Evolutionary conservation across 2,113 vertebrate genomes (phyloP).

Genomic region (Gambusia affinis): DNA sequence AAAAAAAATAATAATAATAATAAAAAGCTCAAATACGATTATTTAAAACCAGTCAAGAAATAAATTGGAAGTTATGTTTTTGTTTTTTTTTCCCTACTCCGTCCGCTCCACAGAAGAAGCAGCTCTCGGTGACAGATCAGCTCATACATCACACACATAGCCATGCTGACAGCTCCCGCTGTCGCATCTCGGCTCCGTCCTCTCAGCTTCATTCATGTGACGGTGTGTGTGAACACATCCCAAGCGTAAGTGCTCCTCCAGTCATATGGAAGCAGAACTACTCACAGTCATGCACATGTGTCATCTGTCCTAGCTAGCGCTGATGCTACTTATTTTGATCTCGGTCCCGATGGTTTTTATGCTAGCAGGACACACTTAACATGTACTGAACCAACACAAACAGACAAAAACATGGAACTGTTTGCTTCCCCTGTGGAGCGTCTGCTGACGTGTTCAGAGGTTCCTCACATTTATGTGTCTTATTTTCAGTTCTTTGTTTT

Average conservation of each 20-base stretch:
- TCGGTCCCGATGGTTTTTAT: constrained; percentile 13
- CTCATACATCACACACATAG: constrained; percentile 72
- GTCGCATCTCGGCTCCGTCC: constrained; percentile 65
- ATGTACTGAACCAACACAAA: constrained; percentile 2
- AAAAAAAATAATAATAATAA: too few relatives aligned
- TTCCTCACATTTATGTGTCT: constrained; percentile 4
- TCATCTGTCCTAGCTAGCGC: not conserved
- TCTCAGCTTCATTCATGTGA: constrained; percentile 61
- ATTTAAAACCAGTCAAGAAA: constrained; percentile 1
- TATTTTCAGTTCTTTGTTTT: not conserved
- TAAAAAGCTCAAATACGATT: not conserved
- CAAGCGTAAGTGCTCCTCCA: constrained; percentile 22
- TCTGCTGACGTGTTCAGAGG: constrained; percentile 20
- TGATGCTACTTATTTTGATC: constrained; percentile 20
- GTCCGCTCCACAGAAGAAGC: constrained; percentile 31
- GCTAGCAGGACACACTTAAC: not conserved
- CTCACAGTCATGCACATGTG: constrained; percentile 10
- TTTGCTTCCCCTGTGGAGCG: not conserved
- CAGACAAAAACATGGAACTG: not conserved
- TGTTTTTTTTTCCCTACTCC: constrained; percentile 57
- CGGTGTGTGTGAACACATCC: constrained; percentile 48
- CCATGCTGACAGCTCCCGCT: constrained; percentile 74
- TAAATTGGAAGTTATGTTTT: constrained; percentile 44
- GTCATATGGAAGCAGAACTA: constrained; percentile 37
- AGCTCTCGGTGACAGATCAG: constrained; percentile 62